A percentile compares a stretch with the other conserved stretches of the same genome.
Conservation (phyloP, 2,113 vertebrate genomes). For the Oncorhynchus gorbuscha region DNA sequence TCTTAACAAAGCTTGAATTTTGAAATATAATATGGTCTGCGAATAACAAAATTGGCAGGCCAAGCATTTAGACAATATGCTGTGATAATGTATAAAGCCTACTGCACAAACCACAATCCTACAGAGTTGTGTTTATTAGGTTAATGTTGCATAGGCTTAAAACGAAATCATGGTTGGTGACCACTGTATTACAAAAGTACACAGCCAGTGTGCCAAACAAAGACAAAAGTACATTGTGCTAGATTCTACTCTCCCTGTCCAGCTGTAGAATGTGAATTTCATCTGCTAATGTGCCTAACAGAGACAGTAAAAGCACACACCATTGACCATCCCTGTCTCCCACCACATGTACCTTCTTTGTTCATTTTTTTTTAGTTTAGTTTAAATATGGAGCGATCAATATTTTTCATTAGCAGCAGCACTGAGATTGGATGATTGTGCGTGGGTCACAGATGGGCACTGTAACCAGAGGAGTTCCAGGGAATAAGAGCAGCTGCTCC, state of each 20-base stretch:
- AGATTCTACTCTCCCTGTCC: not conserved
- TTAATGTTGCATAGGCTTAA: too few species aligned
- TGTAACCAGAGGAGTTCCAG: not conserved
- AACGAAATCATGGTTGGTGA: too few species aligned
- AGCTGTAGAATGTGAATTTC: not conserved
- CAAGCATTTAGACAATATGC: too few species aligned
- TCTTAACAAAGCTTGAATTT: too few species aligned
- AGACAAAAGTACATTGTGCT: not conserved
- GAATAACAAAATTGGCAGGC: too few species aligned
- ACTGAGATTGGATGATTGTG: slow-evolving; percentile 50
- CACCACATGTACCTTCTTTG: not conserved
- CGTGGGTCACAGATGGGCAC: slow-evolving; percentile 56
- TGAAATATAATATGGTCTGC: too few species aligned
- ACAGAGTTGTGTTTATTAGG: too few species aligned
- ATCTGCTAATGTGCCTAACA: not conserved
- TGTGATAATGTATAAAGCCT: too few species aligned
- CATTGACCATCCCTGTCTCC: slow-evolving; percentile 41
- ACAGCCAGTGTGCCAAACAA: too few species aligned
- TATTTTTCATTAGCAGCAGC: slow-evolving; percentile 73
- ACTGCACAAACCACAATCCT: too few species aligned
- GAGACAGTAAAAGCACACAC: not conserved
- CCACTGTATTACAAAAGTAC: not conserved
- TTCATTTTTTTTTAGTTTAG: slow-evolving; percentile 3
- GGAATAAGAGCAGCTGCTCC: not conserved
- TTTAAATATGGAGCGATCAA: slow-evolving; percentile 72